Evolutionary conservation across 2,797 vertebrate species (phyloP).

Genomic region (Smutsia gigantea): DNA sequence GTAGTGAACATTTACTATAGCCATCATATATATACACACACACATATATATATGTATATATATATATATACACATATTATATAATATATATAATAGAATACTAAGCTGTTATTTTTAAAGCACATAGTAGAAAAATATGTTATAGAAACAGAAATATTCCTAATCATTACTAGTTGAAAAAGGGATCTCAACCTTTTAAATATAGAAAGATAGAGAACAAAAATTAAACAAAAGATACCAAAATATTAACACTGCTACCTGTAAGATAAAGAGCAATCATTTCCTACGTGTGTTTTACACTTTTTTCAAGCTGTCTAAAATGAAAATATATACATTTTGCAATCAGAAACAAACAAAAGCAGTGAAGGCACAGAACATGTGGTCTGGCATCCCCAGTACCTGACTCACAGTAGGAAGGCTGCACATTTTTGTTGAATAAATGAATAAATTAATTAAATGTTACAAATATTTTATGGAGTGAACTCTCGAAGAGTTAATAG

Average conservation of each 20-base stretch:
- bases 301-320: not conserved
- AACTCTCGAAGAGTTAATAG: conserved; percentile 62
- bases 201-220: not conserved
- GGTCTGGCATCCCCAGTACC: not conserved
- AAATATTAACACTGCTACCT: conserved; percentile 20
- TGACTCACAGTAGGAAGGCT: conserved; percentile 42
- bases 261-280: conserved; percentile 1
- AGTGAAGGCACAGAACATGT: not conserved
- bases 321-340: conserved; percentile 12
- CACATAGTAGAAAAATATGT: not conserved
- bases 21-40: not conserved
- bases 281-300: not conserved
- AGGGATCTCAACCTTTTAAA: not conserved
- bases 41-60: not conserved
- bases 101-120: conserved; percentile 45
- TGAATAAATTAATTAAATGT: conserved; percentile 77
- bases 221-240: not conserved
- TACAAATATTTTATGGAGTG: conserved; percentile 73
- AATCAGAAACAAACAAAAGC: conserved; percentile 39
- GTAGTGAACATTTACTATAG: not conserved
- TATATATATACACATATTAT: not conserved
- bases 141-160: conserved; percentile 15
- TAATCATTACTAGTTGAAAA: conserved; percentile 12
- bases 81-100: not conserved
- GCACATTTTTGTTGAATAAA: conserved; percentile 70